Base-by-base conservation (phyloP, 2,113 vertebrate species). In the Rhea americana region DNA sequence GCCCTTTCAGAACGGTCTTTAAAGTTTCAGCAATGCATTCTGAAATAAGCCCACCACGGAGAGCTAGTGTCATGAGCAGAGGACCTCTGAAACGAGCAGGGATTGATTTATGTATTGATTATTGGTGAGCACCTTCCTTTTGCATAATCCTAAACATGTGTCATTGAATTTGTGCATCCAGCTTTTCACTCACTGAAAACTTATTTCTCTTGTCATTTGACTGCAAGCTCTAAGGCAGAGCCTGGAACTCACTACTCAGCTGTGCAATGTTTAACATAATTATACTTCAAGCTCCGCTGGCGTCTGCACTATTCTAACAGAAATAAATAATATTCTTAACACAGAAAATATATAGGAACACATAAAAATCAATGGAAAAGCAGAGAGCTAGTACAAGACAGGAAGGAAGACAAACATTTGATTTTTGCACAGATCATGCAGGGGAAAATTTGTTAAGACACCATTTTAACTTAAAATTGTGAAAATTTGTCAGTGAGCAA, bases 191-290 rank as follows among this genome's bases (percentile, higher is more conserved):
- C 79, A 3, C 1, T 71, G 87, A 76, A 67, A 90, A 93, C 93
- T 71, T 66, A 82, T 85, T 95, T 85, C 87, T 73, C 86, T 22
- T 71, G 85, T 90, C 79, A 51, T 95, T 93, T 35, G 81, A 92
- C 48, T 91, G 67, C 61, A 9, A 79, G 77, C 87, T 94, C 87
- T 32, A 89, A 87, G 94, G 94, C 89, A 94, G 47, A 85, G 91
- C 82, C 51, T 81, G 85, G 83, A 79, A 85, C 82, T 82, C 79
- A 39, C 78, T 43, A 48, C 58, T 67, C 87, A 80, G 85, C 90
- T 94, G 89, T 83, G 94, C 76, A 87, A 80, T 51, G 82, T 85
- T 94, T 94, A 93, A 95, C 74, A 74, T 62, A 80, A 89, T 92
- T 89, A 87, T 9, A 85, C 72, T 87, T 85, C 82, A 81, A 85